These are phyloP conservation scores for Trichosurus vulpecula DNA, from an alignment of 2,797 vertebrate genomes.

Conservation along the genomic window DNA sequence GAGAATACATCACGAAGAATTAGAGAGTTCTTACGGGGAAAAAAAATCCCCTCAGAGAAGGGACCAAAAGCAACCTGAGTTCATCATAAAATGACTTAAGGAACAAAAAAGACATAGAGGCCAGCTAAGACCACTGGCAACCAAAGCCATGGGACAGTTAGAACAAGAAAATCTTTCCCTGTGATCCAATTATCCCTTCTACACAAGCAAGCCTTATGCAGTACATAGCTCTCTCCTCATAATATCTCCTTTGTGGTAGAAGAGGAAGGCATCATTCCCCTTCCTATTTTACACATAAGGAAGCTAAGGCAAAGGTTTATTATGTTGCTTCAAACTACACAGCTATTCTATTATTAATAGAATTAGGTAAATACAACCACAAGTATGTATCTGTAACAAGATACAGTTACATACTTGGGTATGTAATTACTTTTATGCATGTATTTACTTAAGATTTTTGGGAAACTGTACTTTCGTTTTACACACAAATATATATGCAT, in stretches of 20 bases:
- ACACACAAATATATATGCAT: background rate
- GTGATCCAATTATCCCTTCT: background rate
- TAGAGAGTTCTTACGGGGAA: background rate
- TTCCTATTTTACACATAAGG: background rate
- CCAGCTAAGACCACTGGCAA: fast-evolving
- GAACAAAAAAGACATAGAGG: background rate
- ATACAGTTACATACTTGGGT: background rate
- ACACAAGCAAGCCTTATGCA: background rate
- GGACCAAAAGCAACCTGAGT: background rate
- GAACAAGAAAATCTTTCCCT: background rate
- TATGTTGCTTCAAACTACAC: background rate
- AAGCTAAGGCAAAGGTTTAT: background rate
- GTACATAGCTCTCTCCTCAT: background rate
- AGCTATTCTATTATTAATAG: background rate
- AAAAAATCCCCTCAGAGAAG: background rate
- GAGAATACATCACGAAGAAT: background rate
- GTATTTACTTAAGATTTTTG: background rate
- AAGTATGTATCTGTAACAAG: background rate
- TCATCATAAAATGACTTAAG: no score
- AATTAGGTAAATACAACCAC: background rate
- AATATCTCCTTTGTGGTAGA: background rate
- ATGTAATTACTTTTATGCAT: background rate
- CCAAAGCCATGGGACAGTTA: background rate
- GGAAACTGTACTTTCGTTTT: background rate
- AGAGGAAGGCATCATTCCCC: background rate